Conservation (phyloP, 2,888 invertebrate genomes). For the Rhyacophila evoluta region DNA sequence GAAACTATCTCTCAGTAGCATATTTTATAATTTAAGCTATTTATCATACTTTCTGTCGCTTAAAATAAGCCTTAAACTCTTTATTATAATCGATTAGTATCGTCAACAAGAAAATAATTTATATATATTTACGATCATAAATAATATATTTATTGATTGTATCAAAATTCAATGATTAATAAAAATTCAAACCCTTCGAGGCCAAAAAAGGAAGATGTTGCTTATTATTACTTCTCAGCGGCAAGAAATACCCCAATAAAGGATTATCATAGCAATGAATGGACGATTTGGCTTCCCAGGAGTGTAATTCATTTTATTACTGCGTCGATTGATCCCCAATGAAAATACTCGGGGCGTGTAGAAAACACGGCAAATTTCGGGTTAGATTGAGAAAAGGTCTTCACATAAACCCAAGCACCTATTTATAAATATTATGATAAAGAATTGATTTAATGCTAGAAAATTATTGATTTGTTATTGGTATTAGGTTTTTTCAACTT, state of each 20-base stretch:
- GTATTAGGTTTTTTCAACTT: no score
- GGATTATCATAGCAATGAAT: conserved; percentile 22
- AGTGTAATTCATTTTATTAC: conserved; percentile 19
- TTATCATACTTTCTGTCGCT: no score
- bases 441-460: neutral
- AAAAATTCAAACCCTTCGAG: neutral
- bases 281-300: conserved; percentile 10
- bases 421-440: neutral
- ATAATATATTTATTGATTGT: neutral
- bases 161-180: conserved; percentile 7
- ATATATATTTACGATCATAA: no score
- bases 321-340: conserved; percentile 7
- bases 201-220: neutral
- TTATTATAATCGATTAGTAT: no score
- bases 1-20: no score
- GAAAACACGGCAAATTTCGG: conserved; percentile 8
- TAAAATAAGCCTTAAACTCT: no score
- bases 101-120: no score
- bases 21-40: no score
- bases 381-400: conserved; percentile 1
- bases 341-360: conserved; percentile 9
- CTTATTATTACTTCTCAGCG: conserved; percentile 1
- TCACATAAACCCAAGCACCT: neutral
- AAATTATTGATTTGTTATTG: neutral
- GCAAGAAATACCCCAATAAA: conserved; percentile 24